Base-by-base conservation (phyloP, 2,888 invertebrate genomes). In the Seira ritae region DNA sequence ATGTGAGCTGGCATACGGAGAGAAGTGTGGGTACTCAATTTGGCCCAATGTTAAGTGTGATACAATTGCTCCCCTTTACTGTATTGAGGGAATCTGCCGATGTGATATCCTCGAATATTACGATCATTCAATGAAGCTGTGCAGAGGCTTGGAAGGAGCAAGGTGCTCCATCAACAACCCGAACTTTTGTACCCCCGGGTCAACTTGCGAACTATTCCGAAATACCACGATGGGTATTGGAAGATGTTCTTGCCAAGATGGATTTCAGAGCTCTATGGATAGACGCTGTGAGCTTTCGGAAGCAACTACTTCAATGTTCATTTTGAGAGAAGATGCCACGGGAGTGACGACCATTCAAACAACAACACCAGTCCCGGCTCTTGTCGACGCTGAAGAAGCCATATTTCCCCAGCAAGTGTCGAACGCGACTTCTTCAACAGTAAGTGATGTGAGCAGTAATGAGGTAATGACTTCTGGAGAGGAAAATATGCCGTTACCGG, bases 61-160 rank as follows among this genome's bases (percentile, higher is more conserved):
- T 19, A 60, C 55, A 3, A 17, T 72, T 31, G 60, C 60, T 4
- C 72, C 72, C 1, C 60, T 72, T 1, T 8, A 72, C 15, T 72
- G 72, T 60, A 72, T 60, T 24, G 60, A 55, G 31, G 72, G 72
- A 8, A 24, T 1, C n/a, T 72, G 72, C 23, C 15, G 24, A n/a
- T 72, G 72, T n/a, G 22, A 72, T 6, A 1, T 4, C 4, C 22
- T 72, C 24, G 60, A 72, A 55, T 72, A 72, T 60, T 72, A 55
- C 19, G 72, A 72, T n/a, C 4, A 15, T 23, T 15, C n/a, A 15
- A 1, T 55, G 1, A 50, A 55, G 12, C 6, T 62, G 1, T 72
- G 72, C 24, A 60, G 72, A 24, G 72, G 72, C 6, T 24, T 72
- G n/a, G 55, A 55, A 23, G 72, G 60, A 3, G 22, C 72, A n/a